Evolutionary conservation across 2,113 vertebrate species (phyloP).

Genomic region (Aldabrachelys gigantea): DNA sequence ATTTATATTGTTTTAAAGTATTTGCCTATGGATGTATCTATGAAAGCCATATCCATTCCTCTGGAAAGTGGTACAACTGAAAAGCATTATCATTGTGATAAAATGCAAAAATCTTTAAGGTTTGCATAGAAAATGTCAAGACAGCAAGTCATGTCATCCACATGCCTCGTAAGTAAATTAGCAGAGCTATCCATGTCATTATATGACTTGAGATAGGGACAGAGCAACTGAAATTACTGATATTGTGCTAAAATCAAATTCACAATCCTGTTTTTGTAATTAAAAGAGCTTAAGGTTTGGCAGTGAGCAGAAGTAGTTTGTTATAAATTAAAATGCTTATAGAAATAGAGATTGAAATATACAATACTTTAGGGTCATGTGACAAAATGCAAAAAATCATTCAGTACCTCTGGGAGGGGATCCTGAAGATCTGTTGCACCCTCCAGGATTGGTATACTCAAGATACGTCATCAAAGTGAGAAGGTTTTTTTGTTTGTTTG

Average conservation of each 20-base stretch:
- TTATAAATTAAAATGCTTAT: neutral
- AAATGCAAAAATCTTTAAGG: neutral
- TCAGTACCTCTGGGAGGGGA: neutral
- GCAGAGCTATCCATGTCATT: conserved; percentile 2
- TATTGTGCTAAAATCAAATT: neutral
- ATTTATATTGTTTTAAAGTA: neutral
- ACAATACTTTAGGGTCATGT: neutral
- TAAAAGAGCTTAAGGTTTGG: neutral
- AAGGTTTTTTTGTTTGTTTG: neutral
- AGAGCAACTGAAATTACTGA: neutral
- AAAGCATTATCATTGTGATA: neutral
- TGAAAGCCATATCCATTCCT: neutral
- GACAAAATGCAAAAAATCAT: neutral
- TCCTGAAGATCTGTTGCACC: neutral
- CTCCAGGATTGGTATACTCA: neutral
- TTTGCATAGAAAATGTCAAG: neutral
- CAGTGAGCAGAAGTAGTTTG: neutral
- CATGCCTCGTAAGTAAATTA: conserved; percentile 28
- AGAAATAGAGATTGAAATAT: neutral
- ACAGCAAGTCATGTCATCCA: conserved; percentile 1
- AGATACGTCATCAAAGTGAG: conserved; percentile 3
- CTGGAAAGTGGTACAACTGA: neutral
- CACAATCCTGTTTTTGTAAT: neutral
- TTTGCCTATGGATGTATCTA: neutral
- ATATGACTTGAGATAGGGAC: neutral